phyloP scores from a whole-genome alignment of 2,888 invertebrate genomes.

The Aphodius sticticus region DNA sequence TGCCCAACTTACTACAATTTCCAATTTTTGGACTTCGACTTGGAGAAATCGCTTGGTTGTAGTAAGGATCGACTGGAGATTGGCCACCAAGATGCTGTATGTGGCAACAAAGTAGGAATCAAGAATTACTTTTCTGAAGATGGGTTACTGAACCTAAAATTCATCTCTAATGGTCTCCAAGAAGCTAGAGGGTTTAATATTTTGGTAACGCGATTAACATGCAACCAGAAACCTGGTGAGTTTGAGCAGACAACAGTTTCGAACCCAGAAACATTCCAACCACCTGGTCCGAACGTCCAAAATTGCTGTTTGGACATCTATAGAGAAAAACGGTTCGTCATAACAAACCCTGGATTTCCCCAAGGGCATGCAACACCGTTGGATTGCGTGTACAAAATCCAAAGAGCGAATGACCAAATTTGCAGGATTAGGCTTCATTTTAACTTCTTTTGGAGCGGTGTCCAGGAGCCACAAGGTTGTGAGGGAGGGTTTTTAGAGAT shows the following conservation, averaged over 20 bases:
- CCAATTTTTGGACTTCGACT: constrained; percentile 65
- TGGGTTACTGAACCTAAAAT: constrained; percentile 61
- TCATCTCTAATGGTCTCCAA: constrained; percentile 56
- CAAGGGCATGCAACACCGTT: constrained; percentile 54
- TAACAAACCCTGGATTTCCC: constrained; percentile 68
- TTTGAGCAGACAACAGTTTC: background rate
- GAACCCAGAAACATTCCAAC: background rate
- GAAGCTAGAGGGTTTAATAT: constrained; percentile 62
- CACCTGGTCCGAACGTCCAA: constrained; percentile 32
- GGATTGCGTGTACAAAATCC: constrained; percentile 64
- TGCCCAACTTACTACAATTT: constrained; percentile 65
- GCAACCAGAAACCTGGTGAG: background rate
- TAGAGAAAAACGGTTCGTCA: constrained; percentile 60
- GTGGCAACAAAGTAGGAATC: constrained; percentile 62
- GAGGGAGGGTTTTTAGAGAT: constrained; percentile 64
- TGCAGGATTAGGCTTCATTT: constrained; percentile 65
- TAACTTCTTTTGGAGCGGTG: constrained; percentile 65
- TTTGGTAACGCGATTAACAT: constrained; percentile 51
- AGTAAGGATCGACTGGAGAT: constrained; percentile 63
- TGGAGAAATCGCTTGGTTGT: constrained; percentile 63
- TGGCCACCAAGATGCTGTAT: constrained; percentile 61
- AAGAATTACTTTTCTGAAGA: constrained; percentile 61
- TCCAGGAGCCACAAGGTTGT: constrained; percentile 56
- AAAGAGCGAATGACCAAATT: constrained; percentile 60
- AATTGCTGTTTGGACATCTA: constrained; percentile 60